Conservation (phyloP, 2,797 vertebrate genomes). For the Pampus argenteus region DNA sequence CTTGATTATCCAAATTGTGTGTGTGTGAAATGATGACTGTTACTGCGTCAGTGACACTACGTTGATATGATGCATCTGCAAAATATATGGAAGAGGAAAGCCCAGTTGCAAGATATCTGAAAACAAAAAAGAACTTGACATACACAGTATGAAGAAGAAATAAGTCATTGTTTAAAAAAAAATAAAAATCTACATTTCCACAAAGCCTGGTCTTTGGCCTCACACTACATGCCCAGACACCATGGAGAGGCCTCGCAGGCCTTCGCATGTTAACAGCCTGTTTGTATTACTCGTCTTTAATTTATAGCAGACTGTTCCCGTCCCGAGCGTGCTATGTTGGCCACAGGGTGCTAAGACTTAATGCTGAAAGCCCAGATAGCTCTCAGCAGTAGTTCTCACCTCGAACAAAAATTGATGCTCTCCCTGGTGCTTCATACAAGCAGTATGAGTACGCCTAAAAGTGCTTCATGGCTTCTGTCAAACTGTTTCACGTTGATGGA, state of each 20-base stretch:
- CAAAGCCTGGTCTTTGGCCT: slow-evolving; percentile 40
- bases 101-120: background rate
- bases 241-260: slow-evolving; percentile 34
- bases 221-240: slow-evolving; percentile 33
- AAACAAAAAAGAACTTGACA: background rate
- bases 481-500: slow-evolving; percentile 56
- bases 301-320: slow-evolving; percentile 63
- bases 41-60: background rate
- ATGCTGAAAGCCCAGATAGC: slow-evolving; percentile 62
- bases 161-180: slow-evolving; percentile 60
- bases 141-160: slow-evolving; percentile 39
- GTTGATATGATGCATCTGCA: background rate
- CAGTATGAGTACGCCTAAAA: slow-evolving; percentile 51
- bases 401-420: slow-evolving; percentile 53
- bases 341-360: slow-evolving; percentile 55
- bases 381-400: slow-evolving; percentile 63
- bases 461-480: slow-evolving; percentile 48
- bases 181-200: slow-evolving; percentile 42
- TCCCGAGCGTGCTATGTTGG: slow-evolving; percentile 41
- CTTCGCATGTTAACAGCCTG: slow-evolving; percentile 63
- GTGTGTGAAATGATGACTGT: background rate
- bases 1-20: background rate
- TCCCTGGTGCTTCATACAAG: slow-evolving; percentile 35
- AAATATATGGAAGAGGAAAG: background rate
- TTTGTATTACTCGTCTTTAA: slow-evolving; percentile 62